Evolutionary conservation across 2,797 vertebrate genomes (phyloP).

Genomic region (Sebastes aleutianus): DNA sequence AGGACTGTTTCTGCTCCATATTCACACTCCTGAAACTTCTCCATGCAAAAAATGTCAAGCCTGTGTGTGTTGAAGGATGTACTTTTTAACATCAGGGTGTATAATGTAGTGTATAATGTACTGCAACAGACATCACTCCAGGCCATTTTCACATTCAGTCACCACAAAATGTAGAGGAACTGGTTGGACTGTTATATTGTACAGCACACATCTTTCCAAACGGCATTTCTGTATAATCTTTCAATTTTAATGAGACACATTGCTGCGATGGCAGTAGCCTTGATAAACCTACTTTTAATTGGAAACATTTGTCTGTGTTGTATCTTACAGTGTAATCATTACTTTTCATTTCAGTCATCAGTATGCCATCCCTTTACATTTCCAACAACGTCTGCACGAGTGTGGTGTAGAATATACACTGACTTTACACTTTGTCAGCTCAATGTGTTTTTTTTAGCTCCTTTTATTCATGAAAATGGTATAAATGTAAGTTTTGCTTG

Average conservation of each 20-base stretch:
- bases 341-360: conserved; percentile 22
- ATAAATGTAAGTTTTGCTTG: background rate
- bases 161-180: background rate
- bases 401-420: background rate
- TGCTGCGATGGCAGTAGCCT: conserved; percentile 14
- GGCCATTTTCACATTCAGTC: background rate
- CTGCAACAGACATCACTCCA: background rate
- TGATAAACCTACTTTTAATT: conserved; percentile 40
- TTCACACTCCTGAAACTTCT: background rate
- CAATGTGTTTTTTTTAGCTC: background rate
- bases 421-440: background rate
- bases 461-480: background rate
- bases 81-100: background rate
- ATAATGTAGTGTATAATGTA: too few species aligned
- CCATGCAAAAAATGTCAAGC: background rate
- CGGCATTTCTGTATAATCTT: background rate
- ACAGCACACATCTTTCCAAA: background rate
- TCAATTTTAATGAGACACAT: conserved; percentile 32
- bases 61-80: background rate
- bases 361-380: background rate
- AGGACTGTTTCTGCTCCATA: background rate
- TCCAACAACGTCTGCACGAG: background rate
- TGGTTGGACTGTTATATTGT: background rate
- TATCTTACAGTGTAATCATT: conserved; percentile 12
- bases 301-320: conserved; percentile 25